Base-by-base conservation (phyloP, 2,888 invertebrate genomes). In the Neoascia interrupta region DNA sequence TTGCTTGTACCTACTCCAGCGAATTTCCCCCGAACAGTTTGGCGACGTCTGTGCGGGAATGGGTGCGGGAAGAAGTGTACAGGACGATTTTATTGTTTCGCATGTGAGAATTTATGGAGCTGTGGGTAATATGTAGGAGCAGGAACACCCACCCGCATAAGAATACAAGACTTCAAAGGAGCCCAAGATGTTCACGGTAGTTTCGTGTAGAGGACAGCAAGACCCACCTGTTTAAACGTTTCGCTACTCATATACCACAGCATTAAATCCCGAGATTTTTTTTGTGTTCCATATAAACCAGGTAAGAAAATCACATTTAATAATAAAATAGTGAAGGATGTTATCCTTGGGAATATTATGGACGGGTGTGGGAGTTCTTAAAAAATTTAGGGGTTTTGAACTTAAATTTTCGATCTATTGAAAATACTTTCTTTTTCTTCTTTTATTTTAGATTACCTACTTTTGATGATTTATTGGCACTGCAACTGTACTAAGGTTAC, bases 21-120 rank as follows among this genome's bases (percentile, higher is more conserved):
- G 8, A n/a, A n/a, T 31, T 2, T 31, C n/a, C 10, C n/a, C 34
- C n/a, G 16, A 39, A 10, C 28, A 8, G 16, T 18, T 11, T 15
- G 10, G 2, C 18, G 15, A n/a, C 26, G 5, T 2, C 13, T 19
- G 21, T 36, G 13, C 49, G 4, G 47, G 60, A 31, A 76, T 53
- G 64, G 70, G 41, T 49, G 45, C n/a, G n/a, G n/a, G n/a, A n/a
- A n/a, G n/a, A n/a, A 70, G 70, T 64, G 68, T 79, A 45, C 56
- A 79, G 73, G 56, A 63, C 73, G 66, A 73, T 72, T 72, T 72
- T 66, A 79, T 79, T 79, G 72, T 66, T 79, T 79, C 72, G 79
- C 66, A 72, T 72, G 72, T 72, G 79, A 72, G 66, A 79, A 79
- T 79, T 79, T 79, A 72, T 79, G 61, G 60, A 66, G 70, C 72